Evolutionary conservation across 1,140 invertebrate species (phyloP).

Genomic region (Thaumatotibia leucotreta): DNA sequence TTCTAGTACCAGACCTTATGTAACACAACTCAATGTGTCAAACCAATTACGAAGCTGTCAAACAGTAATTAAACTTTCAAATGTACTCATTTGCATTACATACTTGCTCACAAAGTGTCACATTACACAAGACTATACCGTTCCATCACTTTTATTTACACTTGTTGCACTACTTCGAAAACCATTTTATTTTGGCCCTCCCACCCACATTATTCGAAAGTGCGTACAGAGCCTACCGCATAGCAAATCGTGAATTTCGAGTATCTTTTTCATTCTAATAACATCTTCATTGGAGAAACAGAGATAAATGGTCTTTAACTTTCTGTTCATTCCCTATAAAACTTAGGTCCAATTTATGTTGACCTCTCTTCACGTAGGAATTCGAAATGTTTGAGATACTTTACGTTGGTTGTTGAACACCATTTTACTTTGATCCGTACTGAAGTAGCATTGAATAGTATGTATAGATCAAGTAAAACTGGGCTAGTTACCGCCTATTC

Average conservation of each 20-base stretch:
- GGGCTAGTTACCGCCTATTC: background rate
- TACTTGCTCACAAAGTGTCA: background rate
- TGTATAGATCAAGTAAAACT: background rate
- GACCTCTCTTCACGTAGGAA: background rate
- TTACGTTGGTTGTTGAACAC: background rate
- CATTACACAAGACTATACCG: background rate
- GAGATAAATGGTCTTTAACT: too few species aligned
- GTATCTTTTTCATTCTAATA: too few species aligned
- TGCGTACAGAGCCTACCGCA: background rate
- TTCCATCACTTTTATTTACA: constrained; percentile 1
- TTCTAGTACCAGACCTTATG: too few species aligned
- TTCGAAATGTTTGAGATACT: background rate
- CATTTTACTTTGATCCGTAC: background rate
- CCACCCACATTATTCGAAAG: background rate
- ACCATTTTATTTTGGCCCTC: background rate
- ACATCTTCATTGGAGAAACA: background rate
- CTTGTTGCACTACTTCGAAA: background rate
- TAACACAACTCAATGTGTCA: background rate
- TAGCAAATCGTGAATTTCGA: too few species aligned
- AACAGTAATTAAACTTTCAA: background rate
- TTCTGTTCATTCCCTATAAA: too few species aligned
- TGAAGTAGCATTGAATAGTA: background rate
- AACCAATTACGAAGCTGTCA: background rate
- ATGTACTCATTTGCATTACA: background rate
- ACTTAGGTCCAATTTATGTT: background rate